Conservation (phyloP, 2,888 invertebrate genomes). For the Cylindroiulus punctatus region DNA sequence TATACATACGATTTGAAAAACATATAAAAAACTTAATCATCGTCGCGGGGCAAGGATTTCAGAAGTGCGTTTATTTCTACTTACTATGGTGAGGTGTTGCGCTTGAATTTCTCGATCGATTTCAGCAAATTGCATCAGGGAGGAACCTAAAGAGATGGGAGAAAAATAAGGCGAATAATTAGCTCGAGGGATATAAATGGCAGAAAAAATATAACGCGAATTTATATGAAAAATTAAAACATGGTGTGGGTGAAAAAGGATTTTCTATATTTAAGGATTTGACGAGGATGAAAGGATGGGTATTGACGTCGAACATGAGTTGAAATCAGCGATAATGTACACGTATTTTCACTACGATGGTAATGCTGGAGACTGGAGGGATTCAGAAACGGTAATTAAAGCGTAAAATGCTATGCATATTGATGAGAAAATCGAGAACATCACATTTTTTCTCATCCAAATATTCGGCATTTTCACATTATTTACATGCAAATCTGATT, state of each 20-base stretch:
- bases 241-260: neutral
- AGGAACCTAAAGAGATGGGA: conserved; percentile 76
- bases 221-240: conserved; percentile 20
- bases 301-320: neutral
- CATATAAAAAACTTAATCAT: neutral
- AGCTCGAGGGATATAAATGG: conserved; percentile 11
- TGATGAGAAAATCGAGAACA: no score
- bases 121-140: conserved; percentile 90
- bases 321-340: neutral
- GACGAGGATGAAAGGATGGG: neutral
- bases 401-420: no score
- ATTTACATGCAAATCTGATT: no score
- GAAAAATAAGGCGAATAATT: conserved; percentile 48
- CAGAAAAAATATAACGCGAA: conserved; percentile 43
- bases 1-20: neutral
- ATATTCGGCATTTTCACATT: no score
- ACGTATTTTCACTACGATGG: no score
- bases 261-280: neutral
- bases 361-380: no score
- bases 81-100: conserved; percentile 94
- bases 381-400: no score
- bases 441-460: no score
- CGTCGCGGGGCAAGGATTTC: neutral
- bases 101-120: conserved; percentile 94
- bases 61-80: conserved; percentile 66